These are phyloP conservation scores for Agonopterix heracliana DNA, from an alignment of 2,888 invertebrate species.

Conservation along the genomic window DNA sequence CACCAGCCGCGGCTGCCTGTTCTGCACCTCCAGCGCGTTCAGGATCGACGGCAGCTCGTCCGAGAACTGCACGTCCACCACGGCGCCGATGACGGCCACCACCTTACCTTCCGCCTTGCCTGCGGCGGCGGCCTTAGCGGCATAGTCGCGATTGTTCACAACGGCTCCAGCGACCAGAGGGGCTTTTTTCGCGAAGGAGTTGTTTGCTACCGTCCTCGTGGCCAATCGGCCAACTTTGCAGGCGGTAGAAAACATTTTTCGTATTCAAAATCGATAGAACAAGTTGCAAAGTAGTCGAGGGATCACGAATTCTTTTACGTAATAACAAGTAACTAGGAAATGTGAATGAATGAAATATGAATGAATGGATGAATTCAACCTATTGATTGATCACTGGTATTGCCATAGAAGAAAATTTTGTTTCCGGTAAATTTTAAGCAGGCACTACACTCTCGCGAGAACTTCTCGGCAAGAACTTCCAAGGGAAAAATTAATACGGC, in stretches of 20 bases:
- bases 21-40: constrained; percentile 95
- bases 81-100: constrained; percentile 98
- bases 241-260: constrained; percentile 70
- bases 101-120: constrained; percentile 78
- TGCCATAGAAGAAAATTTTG: neutral
- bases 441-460: too few species aligned
- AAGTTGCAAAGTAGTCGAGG: constrained; percentile 36
- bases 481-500: too few species aligned
- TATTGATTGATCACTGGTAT: neutral
- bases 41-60: constrained; percentile 94
- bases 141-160: constrained; percentile 64
- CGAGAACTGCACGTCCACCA: constrained; percentile 98
- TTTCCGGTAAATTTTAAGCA: neutral
- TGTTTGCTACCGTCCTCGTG: constrained; percentile 67
- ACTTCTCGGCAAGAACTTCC: too few species aligned
- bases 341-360: neutral
- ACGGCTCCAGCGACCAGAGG: constrained; percentile 59
- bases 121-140: constrained; percentile 46
- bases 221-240: constrained; percentile 69
- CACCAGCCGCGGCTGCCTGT: constrained; percentile 86
- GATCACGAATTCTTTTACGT: constrained; percentile 47
- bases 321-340: constrained; percentile 27
- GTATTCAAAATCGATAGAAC: constrained; percentile 40
- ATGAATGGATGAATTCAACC: neutral
- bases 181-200: constrained; percentile 71